phyloP scores from a whole-genome alignment of 2,888 invertebrate genomes.

The Toxonevra muliebris region DNA sequence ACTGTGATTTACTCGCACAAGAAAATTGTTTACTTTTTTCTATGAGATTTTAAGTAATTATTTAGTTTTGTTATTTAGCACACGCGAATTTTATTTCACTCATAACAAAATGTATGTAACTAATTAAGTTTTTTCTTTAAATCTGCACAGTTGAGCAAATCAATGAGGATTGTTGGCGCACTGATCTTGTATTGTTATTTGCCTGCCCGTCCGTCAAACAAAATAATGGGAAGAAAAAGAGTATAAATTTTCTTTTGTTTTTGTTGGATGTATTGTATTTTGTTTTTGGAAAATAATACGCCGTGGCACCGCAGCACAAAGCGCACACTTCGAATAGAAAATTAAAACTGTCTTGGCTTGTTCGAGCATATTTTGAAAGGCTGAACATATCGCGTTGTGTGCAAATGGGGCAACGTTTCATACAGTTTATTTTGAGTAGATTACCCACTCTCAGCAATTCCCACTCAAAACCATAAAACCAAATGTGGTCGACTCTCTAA shows the following conservation, averaged over 20 bases:
- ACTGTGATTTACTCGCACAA: too few species aligned
- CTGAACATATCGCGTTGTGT: not conserved
- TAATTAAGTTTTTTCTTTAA: too few species aligned
- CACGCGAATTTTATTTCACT: not conserved
- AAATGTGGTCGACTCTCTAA: too few species aligned
- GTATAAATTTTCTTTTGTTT: conserved; percentile 1
- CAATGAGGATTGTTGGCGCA: too few species aligned
- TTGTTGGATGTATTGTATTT: conserved; percentile 2
- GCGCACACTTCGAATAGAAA: conserved; percentile 60
- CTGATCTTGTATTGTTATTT: not conserved
- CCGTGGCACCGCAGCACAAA: conserved; percentile 58
- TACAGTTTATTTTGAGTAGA: too few species aligned
- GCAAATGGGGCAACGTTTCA: too few species aligned
- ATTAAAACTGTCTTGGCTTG: conserved; percentile 53
- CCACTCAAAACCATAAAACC: too few species aligned
- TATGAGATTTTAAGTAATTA: not conserved
- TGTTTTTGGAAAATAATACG: conserved; percentile 39
- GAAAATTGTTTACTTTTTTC: not conserved
- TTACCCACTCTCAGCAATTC: too few species aligned
- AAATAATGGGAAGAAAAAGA: not conserved
- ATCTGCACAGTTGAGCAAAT: too few species aligned
- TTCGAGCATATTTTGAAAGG: conserved; percentile 16
- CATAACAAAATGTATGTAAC: too few species aligned
- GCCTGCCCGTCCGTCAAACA: conserved; percentile 20
- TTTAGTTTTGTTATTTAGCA: not conserved